These are phyloP conservation scores for Saccostrea cuccullata DNA, from an alignment of 1,140 invertebrate genomes.

Conservation along the genomic window DNA sequence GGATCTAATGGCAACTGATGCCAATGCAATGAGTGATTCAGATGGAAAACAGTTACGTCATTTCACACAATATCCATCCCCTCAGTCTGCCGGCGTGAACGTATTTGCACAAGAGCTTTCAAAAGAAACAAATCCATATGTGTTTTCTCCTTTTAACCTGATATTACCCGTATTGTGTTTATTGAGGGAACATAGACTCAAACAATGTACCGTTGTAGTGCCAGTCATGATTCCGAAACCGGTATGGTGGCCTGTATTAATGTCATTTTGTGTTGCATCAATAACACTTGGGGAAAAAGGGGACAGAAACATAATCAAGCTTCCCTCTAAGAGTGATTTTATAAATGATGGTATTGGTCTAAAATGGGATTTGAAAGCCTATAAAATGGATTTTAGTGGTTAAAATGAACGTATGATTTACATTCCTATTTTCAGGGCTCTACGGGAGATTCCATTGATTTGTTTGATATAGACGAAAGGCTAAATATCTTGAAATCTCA, in stretches of 20 bases:
- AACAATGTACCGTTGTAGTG: conserved; percentile 1
- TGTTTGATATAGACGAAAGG: conserved; percentile 12
- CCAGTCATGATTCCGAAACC: not conserved
- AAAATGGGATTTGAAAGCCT: not conserved
- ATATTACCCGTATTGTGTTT: conserved; percentile 41
- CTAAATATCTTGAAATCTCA: not conserved
- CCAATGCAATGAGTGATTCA: conserved; percentile 22
- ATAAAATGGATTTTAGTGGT: not conserved
- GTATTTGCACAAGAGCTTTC: conserved; percentile 42
- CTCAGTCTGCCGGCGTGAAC: no score
- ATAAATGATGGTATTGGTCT: not conserved
- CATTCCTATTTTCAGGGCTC: no score
- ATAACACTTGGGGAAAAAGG: not conserved
- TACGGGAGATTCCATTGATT: not conserved
- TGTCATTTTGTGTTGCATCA: not conserved
- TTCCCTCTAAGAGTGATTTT: not conserved
- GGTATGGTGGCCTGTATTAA: conserved; percentile 22
- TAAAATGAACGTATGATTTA: not conserved
- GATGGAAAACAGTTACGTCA: conserved; percentile 20
- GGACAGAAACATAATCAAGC: not conserved
- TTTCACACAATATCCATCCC: conserved; percentile 41
- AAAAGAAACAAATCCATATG: conserved; percentile 44
- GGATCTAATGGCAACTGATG: conserved; percentile 52
- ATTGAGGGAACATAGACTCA: not conserved
- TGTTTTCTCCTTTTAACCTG: conserved; percentile 48